A percentile compares a stretch with the other conserved stretches of the same genome.
Conservation (phyloP, 2,888 invertebrate genomes). For the Antheraea yamamai region DNA sequence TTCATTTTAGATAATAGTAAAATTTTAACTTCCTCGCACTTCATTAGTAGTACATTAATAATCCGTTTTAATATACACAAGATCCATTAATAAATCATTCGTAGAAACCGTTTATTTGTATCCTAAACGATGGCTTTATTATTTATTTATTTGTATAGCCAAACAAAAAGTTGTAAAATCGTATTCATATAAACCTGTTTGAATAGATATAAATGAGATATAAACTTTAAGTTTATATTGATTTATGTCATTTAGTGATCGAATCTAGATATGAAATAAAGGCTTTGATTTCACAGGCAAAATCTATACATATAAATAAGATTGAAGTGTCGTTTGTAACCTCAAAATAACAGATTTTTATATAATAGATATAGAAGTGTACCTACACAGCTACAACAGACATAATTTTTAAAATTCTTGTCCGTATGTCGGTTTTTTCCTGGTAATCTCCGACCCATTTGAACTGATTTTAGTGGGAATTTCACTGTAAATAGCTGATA, state of each 20-base stretch:
- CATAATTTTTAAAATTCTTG: no score
- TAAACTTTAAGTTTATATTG: neutral
- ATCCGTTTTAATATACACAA: neutral
- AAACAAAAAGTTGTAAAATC: neutral
- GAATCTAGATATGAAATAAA: neutral
- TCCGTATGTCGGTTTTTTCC: no score
- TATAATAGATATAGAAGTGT: no score
- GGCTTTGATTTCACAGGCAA: neutral
- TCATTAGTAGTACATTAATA: slow-evolving; percentile 22
- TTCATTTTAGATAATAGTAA: slow-evolving; percentile 25
- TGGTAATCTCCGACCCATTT: no score
- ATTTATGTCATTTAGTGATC: neutral
- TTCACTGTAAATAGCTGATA: no score
- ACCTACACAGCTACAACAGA: no score
- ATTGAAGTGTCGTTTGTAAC: neutral
- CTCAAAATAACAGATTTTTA: no score
- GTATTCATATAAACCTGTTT: neutral
- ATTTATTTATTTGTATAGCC: neutral
- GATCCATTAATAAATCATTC: slow-evolving; percentile 17
- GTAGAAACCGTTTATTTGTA: slow-evolving; percentile 11
- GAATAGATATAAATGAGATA: neutral
- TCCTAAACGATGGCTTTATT: slow-evolving; percentile 2
- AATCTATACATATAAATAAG: neutral
- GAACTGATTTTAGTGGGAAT: no score
- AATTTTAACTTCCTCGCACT: slow-evolving; percentile 16